These are phyloP conservation scores for Clarias batrachus DNA, from an alignment of 2,113 vertebrate species.

Conservation along the genomic window DNA sequence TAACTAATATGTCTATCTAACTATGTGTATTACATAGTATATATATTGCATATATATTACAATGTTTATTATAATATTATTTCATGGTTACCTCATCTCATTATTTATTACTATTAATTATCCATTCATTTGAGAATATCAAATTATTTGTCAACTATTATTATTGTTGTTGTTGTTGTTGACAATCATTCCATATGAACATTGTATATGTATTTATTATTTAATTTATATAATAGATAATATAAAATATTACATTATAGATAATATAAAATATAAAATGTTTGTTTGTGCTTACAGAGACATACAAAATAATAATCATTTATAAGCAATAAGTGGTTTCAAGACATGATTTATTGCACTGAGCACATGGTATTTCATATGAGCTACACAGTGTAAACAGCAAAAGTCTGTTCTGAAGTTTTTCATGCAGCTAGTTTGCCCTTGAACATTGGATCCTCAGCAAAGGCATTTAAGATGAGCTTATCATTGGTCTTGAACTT, in stretches of 20 bases:
- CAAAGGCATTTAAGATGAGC: slow-evolving; percentile 57
- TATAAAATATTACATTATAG: too few species aligned
- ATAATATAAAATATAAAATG: neutral
- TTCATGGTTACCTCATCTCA: neutral
- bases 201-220: neutral
- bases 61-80: neutral
- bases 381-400: slow-evolving; percentile 2
- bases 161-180: neutral
- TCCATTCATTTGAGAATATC: neutral
- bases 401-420: neutral
- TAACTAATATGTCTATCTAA: too few species aligned
- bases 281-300: neutral
- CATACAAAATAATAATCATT: neutral
- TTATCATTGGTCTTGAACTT: accelerated
- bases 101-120: neutral
- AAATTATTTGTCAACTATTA: neutral
- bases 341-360: slow-evolving; percentile 33
- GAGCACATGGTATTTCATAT: neutral
- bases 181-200: neutral
- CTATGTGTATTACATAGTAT: too few species aligned
- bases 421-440: neutral
- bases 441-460: slow-evolving; percentile 65
- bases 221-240: neutral
- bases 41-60: neutral
- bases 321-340: neutral